These are phyloP conservation scores for Monarcha castaneiventris DNA, from an alignment of 2,113 vertebrate genomes.

Conservation along the genomic window DNA sequence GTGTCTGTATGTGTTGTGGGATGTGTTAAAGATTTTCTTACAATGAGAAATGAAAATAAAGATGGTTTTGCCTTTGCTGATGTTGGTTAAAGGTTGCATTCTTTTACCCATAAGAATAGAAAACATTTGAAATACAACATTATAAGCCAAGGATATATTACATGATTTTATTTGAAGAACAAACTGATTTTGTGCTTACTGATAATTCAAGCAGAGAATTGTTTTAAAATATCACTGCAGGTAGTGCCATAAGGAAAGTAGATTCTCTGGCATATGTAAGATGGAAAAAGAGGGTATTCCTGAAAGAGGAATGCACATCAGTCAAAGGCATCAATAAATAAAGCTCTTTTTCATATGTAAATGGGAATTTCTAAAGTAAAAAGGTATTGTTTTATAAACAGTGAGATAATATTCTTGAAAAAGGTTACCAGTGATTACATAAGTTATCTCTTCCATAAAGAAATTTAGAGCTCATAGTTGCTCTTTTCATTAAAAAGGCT, in stretches of 20 bases:
- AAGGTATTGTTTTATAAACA: constrained; percentile 84
- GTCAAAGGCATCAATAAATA: constrained; percentile 77
- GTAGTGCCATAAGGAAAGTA: constrained; percentile 49
- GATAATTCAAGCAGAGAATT: neutral
- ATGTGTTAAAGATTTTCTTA: neutral
- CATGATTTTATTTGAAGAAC: neutral
- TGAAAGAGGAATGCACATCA: constrained; percentile 69
- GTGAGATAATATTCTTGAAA: constrained; percentile 83
- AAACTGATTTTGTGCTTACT: neutral
- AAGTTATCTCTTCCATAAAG: constrained; percentile 81
- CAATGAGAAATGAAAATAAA: neutral
- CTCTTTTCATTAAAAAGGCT: constrained; percentile 82
- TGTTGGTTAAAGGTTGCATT: neutral
- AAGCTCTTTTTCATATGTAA: constrained; percentile 81
- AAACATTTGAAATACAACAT: neutral
- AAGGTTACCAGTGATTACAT: constrained; percentile 80
- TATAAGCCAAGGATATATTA: neutral
- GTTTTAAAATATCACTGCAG: neutral
- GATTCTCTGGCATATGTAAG: constrained; percentile 20
- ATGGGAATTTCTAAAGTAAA: constrained; percentile 74
- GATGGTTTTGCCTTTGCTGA: neutral
- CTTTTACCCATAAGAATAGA: neutral
- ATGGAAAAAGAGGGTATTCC: constrained; percentile 60
- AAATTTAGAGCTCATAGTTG: constrained; percentile 78
- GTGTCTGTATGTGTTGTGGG: neutral